Evolutionary conservation across 2,888 invertebrate species (phyloP).

Genomic region (Trissolcus japonicus): DNA sequence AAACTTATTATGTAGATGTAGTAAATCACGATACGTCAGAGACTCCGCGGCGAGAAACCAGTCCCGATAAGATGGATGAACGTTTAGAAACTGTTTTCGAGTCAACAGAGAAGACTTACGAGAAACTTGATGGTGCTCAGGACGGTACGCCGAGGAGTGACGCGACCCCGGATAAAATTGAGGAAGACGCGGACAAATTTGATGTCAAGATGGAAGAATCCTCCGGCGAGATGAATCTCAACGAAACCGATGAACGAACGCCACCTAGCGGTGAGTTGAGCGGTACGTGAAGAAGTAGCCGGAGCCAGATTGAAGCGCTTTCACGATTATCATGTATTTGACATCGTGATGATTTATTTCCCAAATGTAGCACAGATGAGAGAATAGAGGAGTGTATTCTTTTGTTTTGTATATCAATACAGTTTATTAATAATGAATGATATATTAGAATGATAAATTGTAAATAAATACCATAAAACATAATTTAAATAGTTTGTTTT

Average conservation of each 20-base stretch:
- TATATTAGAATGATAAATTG: conserved; percentile 27
- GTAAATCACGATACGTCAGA: conserved; percentile 58
- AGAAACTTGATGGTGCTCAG: conserved; percentile 4
- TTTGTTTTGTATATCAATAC: conserved; percentile 41
- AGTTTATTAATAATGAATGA: conserved; percentile 14
- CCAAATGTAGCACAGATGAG: conserved; percentile 3
- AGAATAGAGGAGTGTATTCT: conserved; percentile 22
- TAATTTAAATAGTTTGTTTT: conserved; percentile 24
- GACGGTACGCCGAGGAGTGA: conserved; percentile 4
- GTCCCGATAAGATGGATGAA: conserved; percentile 16
- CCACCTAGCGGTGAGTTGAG: conserved; percentile 28
- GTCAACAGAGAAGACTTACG: neutral
- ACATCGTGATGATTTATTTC: conserved; percentile 22
- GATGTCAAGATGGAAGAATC: neutral
- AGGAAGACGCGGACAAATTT: conserved; percentile 7
- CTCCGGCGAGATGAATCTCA: neutral
- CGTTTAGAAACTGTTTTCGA: neutral
- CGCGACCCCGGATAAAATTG: conserved; percentile 7
- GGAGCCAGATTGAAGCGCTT: neutral
- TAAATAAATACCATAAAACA: conserved; percentile 38
- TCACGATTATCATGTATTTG: conserved; percentile 21
- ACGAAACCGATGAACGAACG: conserved; percentile 5
- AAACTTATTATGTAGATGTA: conserved; percentile 63
- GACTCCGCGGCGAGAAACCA: conserved; percentile 13
- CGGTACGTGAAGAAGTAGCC: conserved; percentile 18